Evolutionary conservation across 2,797 vertebrate genomes (phyloP).

Genomic region (Macroramphosus scolopax): DNA sequence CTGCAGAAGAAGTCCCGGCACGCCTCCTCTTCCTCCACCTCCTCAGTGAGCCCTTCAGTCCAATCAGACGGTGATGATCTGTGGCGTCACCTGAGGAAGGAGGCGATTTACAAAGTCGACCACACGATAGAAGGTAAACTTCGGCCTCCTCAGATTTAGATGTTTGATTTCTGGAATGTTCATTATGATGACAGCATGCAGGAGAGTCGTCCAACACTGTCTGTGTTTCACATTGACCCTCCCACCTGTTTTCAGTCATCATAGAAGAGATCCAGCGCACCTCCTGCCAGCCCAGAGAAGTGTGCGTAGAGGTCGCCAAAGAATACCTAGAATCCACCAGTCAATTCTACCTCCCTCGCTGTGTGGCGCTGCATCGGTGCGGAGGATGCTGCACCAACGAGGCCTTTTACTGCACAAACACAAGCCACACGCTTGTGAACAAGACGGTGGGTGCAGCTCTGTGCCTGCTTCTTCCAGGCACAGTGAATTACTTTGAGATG

Average conservation of each 20-base stretch:
- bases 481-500: no score
- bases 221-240: not conserved
- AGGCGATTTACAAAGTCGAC: slow-evolving; percentile 63
- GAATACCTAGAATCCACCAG: slow-evolving; percentile 77
- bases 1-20: slow-evolving; percentile 61
- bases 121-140: slow-evolving; percentile 62
- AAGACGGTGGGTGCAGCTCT: slow-evolving; percentile 66
- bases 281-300: slow-evolving; percentile 74
- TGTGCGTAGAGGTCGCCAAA: slow-evolving; percentile 77
- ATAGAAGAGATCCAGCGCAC: slow-evolving; percentile 75
- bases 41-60: slow-evolving; percentile 35
- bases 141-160: not conserved
- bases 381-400: slow-evolving; percentile 79
- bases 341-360: slow-evolving; percentile 74
- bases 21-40: slow-evolving; percentile 24
- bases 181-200: no score
- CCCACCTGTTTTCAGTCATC: slow-evolving; percentile 62
- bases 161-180: no score
- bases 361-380: slow-evolving; percentile 77
- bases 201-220: no score
- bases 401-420: slow-evolving; percentile 74
- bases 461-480: slow-evolving; percentile 6
- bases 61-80: slow-evolving; percentile 35
- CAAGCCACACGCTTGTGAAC: slow-evolving; percentile 68
- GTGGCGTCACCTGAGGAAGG: slow-evolving; percentile 62